phyloP scores from a whole-genome alignment of 2,888 invertebrate species.

The Myathropa florea region DNA sequence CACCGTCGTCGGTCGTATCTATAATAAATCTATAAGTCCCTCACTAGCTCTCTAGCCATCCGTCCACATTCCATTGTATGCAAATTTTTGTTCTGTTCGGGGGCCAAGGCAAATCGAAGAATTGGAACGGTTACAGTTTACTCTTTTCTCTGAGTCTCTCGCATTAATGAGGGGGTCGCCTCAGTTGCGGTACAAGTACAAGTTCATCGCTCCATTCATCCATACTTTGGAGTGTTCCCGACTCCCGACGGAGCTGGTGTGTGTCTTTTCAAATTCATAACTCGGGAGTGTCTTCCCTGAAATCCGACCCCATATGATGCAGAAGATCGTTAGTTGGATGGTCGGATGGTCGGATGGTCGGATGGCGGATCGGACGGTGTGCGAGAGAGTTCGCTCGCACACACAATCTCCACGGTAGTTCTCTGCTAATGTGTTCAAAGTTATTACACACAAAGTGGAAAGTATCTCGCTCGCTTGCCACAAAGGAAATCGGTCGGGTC shows the following conservation, averaged over 20 bases:
- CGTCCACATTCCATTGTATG: slow-evolving; percentile 52
- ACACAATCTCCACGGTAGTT: slow-evolving; percentile 32
- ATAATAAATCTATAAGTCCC: slow-evolving; percentile 49
- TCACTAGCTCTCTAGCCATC: slow-evolving; percentile 10
- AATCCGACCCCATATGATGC: slow-evolving; percentile 48
- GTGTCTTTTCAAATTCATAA: slow-evolving; percentile 49
- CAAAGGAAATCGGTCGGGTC: slow-evolving; percentile 68
- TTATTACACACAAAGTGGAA: slow-evolving; percentile 62
- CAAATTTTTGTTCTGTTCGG: slow-evolving; percentile 42
- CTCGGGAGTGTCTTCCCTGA: slow-evolving; percentile 46
- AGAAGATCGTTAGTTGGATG: background rate
- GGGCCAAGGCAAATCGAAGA: slow-evolving; percentile 58
- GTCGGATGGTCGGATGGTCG: background rate
- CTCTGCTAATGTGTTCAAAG: slow-evolving; percentile 46
- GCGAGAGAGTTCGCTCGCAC: background rate
- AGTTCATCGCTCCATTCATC: slow-evolving; percentile 55
- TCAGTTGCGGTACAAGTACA: slow-evolving; percentile 14
- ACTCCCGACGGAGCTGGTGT: background rate
- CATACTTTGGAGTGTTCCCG: slow-evolving; percentile 10
- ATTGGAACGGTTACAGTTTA: slow-evolving; percentile 56
- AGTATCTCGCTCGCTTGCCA: slow-evolving; percentile 47
- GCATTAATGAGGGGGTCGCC: slow-evolving; percentile 48
- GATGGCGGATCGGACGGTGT: background rate
- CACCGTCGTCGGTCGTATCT: slow-evolving; percentile 49
- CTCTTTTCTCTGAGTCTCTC: slow-evolving; percentile 4